phyloP scores from a whole-genome alignment of 2,113 vertebrate species.

The Pseudorectes ferrugineus region DNA sequence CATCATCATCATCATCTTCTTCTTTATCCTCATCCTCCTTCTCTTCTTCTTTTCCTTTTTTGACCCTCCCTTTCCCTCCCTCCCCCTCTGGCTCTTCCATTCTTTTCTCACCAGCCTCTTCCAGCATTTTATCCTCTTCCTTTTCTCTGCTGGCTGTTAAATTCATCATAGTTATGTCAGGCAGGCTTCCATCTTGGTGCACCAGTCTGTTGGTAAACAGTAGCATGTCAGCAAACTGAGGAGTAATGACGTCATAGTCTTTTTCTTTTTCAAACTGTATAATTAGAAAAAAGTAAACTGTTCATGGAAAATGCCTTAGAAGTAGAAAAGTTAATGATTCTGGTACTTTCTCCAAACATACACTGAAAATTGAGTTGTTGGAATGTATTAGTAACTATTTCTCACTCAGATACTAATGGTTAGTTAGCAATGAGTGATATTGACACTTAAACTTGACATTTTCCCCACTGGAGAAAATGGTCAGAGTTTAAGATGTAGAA shows the following conservation, averaged over 20 bases:
- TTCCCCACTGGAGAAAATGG: constrained; percentile 77
- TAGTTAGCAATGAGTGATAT: constrained; percentile 69
- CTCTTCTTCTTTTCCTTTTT: constrained; percentile 62
- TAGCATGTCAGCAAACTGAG: constrained; percentile 16
- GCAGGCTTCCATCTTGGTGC: constrained; percentile 91
- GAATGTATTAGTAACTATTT: constrained; percentile 58
- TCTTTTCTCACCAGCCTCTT: constrained; percentile 57
- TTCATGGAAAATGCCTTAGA: constrained; percentile 48
- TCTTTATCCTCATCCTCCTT: constrained; percentile 62
- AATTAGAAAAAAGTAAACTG: constrained; percentile 25
- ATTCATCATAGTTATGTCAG: constrained; percentile 91
- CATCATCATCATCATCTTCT: constrained; percentile 50
- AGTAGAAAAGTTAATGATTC: constrained; percentile 43
- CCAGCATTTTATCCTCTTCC: constrained; percentile 63
- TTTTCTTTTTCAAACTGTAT: constrained; percentile 6
- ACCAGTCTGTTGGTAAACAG: constrained; percentile 81
- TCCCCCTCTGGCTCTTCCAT: constrained; percentile 68
- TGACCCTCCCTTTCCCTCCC: constrained; percentile 31
- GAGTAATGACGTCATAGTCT: background rate
- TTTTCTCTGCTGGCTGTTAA: constrained; percentile 73
- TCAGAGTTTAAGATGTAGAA: constrained; percentile 86
- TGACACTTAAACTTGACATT: constrained; percentile 86
- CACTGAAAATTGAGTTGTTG: constrained; percentile 40
- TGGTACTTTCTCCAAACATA: constrained; percentile 61
- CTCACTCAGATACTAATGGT: constrained; percentile 62